phyloP scores from a whole-genome alignment of 2,888 invertebrate genomes.

The Rhyacophila evoluta region DNA sequence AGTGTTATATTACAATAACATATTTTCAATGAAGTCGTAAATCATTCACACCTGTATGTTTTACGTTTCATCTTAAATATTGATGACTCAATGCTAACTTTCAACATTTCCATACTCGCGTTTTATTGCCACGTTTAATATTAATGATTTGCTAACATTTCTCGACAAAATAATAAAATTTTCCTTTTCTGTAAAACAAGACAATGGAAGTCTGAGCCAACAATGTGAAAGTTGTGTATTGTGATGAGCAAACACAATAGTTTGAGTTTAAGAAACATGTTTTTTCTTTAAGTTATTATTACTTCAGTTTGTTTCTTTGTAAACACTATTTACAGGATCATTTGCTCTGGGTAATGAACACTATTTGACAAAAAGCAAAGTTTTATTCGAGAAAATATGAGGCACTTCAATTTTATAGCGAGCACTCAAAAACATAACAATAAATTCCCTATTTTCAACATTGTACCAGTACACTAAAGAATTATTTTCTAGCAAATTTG shows the following conservation, averaged over 20 bases:
- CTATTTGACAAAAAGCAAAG: constrained; percentile 23
- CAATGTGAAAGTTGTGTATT: not conserved
- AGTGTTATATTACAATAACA: not conserved
- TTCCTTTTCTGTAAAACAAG: not conserved
- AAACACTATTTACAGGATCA: not conserved
- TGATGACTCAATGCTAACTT: not conserved
- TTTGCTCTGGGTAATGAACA: constrained; percentile 4
- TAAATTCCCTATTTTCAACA: too few relatives aligned
- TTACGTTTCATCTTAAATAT: not conserved
- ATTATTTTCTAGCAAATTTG: too few relatives aligned
- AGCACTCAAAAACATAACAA: not conserved
- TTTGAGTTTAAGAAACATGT: not conserved
- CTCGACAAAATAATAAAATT: constrained; percentile 12
- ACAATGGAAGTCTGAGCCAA: constrained; percentile 15
- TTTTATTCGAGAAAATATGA: constrained; percentile 1
- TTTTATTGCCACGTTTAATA: not conserved
- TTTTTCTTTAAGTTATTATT: constrained; percentile 6
- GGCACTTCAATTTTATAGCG: not conserved
- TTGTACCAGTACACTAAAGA: too few relatives aligned
- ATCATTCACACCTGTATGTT: constrained; percentile 22
- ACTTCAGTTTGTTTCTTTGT: not conserved
- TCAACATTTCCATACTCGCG: not conserved
- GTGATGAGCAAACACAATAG: not conserved
- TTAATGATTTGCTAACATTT: not conserved
- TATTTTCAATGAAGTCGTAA: not conserved